phyloP scores from a whole-genome alignment of 2,888 invertebrate genomes.

The Beris chalybata region DNA sequence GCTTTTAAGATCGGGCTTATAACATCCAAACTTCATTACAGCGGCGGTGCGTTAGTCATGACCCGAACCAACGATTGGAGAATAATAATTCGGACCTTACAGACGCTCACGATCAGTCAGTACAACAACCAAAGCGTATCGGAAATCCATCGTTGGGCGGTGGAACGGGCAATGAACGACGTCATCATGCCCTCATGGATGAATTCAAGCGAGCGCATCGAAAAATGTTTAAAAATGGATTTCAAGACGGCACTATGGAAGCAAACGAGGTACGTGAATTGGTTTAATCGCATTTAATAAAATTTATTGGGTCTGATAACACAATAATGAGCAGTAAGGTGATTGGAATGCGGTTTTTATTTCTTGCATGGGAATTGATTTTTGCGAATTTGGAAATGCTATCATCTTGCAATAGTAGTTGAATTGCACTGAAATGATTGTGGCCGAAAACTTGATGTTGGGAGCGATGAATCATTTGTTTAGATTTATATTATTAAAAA shows the following conservation, averaged over 20 bases:
- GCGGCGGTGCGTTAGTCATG: conserved; percentile 31
- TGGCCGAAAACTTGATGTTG: too few relatives aligned
- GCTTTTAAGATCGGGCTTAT: conserved; percentile 5
- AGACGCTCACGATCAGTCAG: conserved; percentile 25
- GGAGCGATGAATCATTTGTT: too few relatives aligned
- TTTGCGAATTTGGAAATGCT: too few relatives aligned
- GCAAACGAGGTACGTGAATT: conserved; percentile 42
- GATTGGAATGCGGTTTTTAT: too few relatives aligned
- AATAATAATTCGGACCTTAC: conserved; percentile 37
- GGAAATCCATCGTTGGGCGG: conserved; percentile 44
- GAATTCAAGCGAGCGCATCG: conserved; percentile 87
- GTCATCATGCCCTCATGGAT: conserved; percentile 78
- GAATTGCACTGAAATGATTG: too few relatives aligned
- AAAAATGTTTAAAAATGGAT: conserved; percentile 75
- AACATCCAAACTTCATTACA: conserved; percentile 5
- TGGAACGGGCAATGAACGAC: conserved; percentile 64
- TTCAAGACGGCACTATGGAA: conserved; percentile 52
- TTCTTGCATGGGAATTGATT: too few relatives aligned
- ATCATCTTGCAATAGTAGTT: too few relatives aligned
- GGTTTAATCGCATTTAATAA: not conserved
- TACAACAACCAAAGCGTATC: conserved; percentile 28
- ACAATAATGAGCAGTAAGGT: too few relatives aligned
- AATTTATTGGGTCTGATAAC: not conserved
- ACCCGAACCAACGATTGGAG: conserved; percentile 9
- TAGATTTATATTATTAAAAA: too few relatives aligned